Percentiles rank a stretch among this genome's conserved stretches.
Conservation (phyloP, 1,140 invertebrate species). For the Orussus abietinus region DNA sequence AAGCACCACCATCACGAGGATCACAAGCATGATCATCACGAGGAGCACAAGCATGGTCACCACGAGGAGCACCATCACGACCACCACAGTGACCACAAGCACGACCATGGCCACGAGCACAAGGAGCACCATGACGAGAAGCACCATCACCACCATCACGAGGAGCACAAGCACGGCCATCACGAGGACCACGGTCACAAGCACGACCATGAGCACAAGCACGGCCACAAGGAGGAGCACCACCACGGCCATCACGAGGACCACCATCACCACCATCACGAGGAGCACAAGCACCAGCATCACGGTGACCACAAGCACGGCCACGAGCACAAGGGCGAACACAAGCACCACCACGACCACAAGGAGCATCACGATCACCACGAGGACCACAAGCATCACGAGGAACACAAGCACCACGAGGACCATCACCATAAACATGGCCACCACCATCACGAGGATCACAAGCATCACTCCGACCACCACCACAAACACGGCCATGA, state of each 20-base stretch:
- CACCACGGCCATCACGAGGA: slow-evolving; percentile 34
- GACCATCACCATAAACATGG: slow-evolving; percentile 33
- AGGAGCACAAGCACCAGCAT: slow-evolving; percentile 31
- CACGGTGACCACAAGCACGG: slow-evolving; percentile 38
- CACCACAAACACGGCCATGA: slow-evolving; percentile 29
- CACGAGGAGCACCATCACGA: slow-evolving; percentile 26
- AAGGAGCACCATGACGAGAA: slow-evolving; percentile 26
- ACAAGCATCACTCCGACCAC: slow-evolving; percentile 31
- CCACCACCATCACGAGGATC: slow-evolving; percentile 33
- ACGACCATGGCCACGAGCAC: slow-evolving; percentile 25
- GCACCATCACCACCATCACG: slow-evolving; percentile 25
- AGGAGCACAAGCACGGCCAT: slow-evolving; percentile 36
- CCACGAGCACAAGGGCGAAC: slow-evolving; percentile 26
- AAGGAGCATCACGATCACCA: slow-evolving; percentile 36
- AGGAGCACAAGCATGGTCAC: slow-evolving; percentile 38
- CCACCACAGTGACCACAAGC: slow-evolving; percentile 29
- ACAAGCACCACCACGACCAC: slow-evolving; percentile 28
- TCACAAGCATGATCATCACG: slow-evolving; percentile 31
- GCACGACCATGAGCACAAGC: slow-evolving; percentile 38
- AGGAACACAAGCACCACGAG: slow-evolving; percentile 33
- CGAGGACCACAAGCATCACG: slow-evolving; percentile 32
- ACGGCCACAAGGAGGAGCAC: slow-evolving; percentile 36
- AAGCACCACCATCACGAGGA: slow-evolving; percentile 31
- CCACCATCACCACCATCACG: slow-evolving; percentile 28
- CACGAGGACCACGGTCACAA: slow-evolving; percentile 36